These are phyloP conservation scores for Synergus laeviventris DNA, from an alignment of 2,888 invertebrate species.

Conservation along the genomic window DNA sequence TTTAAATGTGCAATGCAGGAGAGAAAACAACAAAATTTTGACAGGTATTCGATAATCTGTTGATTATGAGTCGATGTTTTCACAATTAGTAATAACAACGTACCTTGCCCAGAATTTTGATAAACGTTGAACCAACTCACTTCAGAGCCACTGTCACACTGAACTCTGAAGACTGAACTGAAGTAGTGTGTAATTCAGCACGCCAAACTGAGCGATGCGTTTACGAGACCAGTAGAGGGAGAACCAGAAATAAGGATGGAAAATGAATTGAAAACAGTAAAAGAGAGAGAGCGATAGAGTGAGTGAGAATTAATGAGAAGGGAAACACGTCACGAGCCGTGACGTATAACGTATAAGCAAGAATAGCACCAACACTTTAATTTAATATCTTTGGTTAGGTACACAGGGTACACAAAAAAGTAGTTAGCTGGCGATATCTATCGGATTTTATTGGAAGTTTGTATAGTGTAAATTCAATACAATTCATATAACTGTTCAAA, in stretches of 20 bases:
- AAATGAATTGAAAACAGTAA: not conserved
- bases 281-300: not conserved
- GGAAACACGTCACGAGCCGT: conserved; percentile 19
- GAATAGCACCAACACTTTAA: conserved; percentile 12
- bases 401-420: not conserved
- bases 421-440: conserved; percentile 25
- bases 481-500: not conserved
- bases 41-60: not conserved
- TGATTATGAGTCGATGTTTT: not conserved
- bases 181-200: conserved; percentile 22
- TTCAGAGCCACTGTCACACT: conserved; percentile 26
- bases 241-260: conserved; percentile 9
- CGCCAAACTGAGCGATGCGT: conserved; percentile 30
- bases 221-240: conserved; percentile 21
- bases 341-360: conserved; percentile 17
- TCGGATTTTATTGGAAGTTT: not conserved
- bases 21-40: not conserved
- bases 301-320: not conserved
- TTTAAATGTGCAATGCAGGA: not conserved
- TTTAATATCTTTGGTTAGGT: too few species aligned
- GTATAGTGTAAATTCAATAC: not conserved
- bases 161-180: conserved; percentile 2
- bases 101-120: conserved; percentile 5
- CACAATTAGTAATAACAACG: not conserved
- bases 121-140: conserved; percentile 14